Evolutionary conservation across 2,797 vertebrate species (phyloP).

Genomic region (Mastacembelus armatus): DNA sequence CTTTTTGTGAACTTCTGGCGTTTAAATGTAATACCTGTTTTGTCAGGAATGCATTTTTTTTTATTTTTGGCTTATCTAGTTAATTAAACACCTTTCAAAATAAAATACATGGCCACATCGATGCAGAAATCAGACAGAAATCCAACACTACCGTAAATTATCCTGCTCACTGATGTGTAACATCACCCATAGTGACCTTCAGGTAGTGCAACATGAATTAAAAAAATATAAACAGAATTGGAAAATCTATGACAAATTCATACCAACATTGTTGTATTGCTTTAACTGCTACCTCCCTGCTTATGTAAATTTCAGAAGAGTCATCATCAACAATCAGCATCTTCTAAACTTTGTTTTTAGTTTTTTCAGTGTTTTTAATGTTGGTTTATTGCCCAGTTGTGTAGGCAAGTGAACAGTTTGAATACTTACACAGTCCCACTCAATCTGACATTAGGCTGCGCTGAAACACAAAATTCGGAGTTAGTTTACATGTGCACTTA

Average conservation of each 20-base stretch:
- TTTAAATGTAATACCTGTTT: not conserved
- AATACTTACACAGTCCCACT: constrained; percentile 54
- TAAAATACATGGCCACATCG: not conserved
- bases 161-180: not conserved
- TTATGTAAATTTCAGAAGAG: constrained; percentile 3
- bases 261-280: not conserved
- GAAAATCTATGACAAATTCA: not conserved
- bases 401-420: constrained; percentile 61
- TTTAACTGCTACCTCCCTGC: not conserved
- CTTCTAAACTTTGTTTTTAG: not conserved
- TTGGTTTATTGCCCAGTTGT: constrained; percentile 58
- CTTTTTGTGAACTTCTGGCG: no score
- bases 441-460: constrained; percentile 34
- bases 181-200: not conserved
- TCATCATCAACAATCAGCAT: not conserved
- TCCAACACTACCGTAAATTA: not conserved
- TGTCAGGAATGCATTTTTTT: not conserved
- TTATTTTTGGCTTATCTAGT: not conserved
- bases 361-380: not conserved
- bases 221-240: not conserved
- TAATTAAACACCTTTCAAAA: not conserved
- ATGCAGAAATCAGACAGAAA: not conserved
- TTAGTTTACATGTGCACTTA: constrained; percentile 2
- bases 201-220: not conserved
- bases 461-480: constrained; percentile 26